Conservation (phyloP, 2,113 vertebrate genomes). For the Siniperca knerii region DNA sequence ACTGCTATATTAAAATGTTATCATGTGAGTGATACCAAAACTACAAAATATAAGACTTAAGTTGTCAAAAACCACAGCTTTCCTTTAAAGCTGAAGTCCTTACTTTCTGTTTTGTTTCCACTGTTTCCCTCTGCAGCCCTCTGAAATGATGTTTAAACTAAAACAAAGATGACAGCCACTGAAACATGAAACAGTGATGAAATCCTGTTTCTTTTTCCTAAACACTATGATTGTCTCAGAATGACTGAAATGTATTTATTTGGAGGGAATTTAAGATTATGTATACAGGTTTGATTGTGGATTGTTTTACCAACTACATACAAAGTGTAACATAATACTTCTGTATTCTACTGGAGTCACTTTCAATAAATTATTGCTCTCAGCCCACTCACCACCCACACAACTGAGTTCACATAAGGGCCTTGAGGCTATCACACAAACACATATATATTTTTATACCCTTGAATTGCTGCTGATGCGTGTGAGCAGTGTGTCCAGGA, state of each 20-base stretch:
- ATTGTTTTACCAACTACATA: neutral
- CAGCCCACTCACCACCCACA: slow-evolving; percentile 61
- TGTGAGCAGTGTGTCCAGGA: slow-evolving; percentile 94
- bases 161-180: neutral
- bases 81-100: neutral
- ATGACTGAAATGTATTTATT: neutral
- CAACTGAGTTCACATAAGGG: slow-evolving; percentile 27
- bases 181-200: neutral
- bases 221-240: neutral
- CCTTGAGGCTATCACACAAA: neutral
- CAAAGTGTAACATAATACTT: slow-evolving; percentile 10
- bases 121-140: too few species aligned
- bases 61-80: neutral
- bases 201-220: neutral
- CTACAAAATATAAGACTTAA: neutral
- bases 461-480: slow-evolving; percentile 96
- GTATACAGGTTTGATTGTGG: neutral
- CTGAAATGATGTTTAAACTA: neutral
- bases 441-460: slow-evolving; percentile 62
- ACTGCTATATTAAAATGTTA: neutral
- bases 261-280: neutral
- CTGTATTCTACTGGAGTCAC: neutral
- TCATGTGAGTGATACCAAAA: neutral
- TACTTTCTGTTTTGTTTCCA: neutral
- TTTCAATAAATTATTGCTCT: slow-evolving; percentile 24